Percentiles rank a stretch among this genome's conserved stretches.
These are phyloP conservation scores for Euwallacea fornicatus DNA, from an alignment of 1,140 invertebrate species.

Conservation along the genomic window DNA sequence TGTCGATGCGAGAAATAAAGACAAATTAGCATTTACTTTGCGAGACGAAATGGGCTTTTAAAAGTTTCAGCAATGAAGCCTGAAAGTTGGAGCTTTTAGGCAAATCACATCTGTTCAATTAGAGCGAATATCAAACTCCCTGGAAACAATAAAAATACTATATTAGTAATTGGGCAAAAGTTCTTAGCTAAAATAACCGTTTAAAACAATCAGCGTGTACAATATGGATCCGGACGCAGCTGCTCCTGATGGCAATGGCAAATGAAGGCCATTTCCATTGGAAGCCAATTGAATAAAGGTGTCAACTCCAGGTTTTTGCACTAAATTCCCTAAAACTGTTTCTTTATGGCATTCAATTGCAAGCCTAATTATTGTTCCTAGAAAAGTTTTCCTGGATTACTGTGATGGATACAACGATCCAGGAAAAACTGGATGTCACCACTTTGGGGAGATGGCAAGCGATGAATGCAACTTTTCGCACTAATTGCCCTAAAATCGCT, in stretches of 20 bases:
- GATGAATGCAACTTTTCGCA: slow-evolving; percentile 20
- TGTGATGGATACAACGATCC: too few relatives aligned
- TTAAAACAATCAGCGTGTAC: slow-evolving; percentile 32
- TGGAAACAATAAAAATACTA: slow-evolving; percentile 12
- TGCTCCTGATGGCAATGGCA: slow-evolving; percentile 23
- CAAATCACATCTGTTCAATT: neutral
- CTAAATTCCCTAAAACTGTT: slow-evolving; percentile 4
- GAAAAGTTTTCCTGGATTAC: neutral
- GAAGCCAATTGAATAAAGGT: slow-evolving; percentile 24
- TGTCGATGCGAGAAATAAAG: too few relatives aligned
- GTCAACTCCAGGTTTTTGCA: slow-evolving; percentile 29
- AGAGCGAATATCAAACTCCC: slow-evolving; percentile 4
- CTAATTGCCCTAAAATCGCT: neutral
- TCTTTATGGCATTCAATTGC: slow-evolving; percentile 2
- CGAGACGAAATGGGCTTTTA: too few relatives aligned
- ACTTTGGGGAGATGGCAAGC: neutral
- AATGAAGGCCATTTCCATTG: slow-evolving; percentile 6
- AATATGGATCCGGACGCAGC: slow-evolving; percentile 25
- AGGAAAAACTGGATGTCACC: too few relatives aligned
- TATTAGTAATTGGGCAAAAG: slow-evolving; percentile 26
- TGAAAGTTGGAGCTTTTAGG: too few relatives aligned
- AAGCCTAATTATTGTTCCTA: neutral
- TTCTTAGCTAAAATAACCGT: slow-evolving; percentile 25
- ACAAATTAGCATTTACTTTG: too few relatives aligned
- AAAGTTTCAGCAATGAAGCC: too few relatives aligned